Conservation (phyloP, 2,797 vertebrate genomes). For the Poecilia gillii region DNA sequence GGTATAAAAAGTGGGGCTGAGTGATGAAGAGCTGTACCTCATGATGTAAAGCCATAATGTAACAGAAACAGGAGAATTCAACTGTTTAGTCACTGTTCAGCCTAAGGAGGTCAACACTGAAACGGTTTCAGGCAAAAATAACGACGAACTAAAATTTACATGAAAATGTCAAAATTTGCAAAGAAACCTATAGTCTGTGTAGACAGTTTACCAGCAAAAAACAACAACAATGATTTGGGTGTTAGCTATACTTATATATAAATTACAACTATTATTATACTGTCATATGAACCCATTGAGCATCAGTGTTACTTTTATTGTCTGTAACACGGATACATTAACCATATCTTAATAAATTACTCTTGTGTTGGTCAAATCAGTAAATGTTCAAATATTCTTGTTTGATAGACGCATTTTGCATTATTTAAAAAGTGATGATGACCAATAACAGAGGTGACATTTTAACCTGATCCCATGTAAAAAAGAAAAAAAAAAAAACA, state of each 20-base stretch:
- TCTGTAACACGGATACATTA: neutral
- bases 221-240: too few relatives aligned
- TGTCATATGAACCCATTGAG: neutral
- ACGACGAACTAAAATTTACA: too few relatives aligned
- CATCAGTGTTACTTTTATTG: neutral
- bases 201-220: too few relatives aligned
- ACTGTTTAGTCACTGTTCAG: too few relatives aligned
- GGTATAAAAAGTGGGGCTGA: too few relatives aligned
- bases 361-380: neutral
- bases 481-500: slow-evolving; percentile 10
- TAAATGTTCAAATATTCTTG: neutral
- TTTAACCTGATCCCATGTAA: slow-evolving; percentile 5
- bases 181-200: too few relatives aligned
- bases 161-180: too few relatives aligned
- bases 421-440: neutral
- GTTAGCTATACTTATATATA: neutral
- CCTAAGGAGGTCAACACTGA: too few relatives aligned
- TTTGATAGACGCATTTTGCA: neutral
- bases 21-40: too few relatives aligned
- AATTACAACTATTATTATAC: neutral
- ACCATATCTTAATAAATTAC: neutral
- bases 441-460: neutral
- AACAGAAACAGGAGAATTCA: too few relatives aligned
- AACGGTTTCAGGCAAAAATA: too few relatives aligned
- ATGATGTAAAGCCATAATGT: too few relatives aligned